Conservation (phyloP, 1,140 invertebrate genomes). For the Calephelis virginiensis region DNA sequence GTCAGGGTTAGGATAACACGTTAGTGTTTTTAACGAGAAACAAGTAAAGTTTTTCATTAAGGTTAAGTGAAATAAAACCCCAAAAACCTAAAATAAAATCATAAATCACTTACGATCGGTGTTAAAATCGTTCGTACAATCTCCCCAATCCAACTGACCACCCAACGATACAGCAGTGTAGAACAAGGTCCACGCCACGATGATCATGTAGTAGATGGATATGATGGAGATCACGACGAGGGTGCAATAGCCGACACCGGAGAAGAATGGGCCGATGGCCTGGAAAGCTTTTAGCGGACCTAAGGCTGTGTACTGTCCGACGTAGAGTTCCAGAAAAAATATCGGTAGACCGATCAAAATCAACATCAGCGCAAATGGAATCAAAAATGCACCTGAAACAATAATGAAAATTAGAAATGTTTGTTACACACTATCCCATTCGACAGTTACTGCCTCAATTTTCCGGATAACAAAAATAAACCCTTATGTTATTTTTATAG, state of each 20-base stretch:
- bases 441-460: too few species aligned
- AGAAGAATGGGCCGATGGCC: conserved; percentile 81
- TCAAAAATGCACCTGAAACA: conserved; percentile 86
- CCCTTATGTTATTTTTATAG: too few species aligned
- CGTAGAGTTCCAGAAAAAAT: conserved; percentile 83
- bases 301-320: conserved; percentile 82
- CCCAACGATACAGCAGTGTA: conserved; percentile 87
- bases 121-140: conserved; percentile 84
- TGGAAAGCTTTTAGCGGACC: conserved; percentile 81
- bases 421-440: too few species aligned
- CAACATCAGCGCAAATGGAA: conserved; percentile 89
- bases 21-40: too few species aligned
- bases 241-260: conserved; percentile 83
- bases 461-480: too few species aligned
- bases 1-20: too few species aligned
- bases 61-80: too few species aligned
- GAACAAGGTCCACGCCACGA: conserved; percentile 88
- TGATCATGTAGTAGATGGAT: conserved; percentile 91
- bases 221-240: conserved; percentile 88
- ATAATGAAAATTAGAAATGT: conserved; percentile 17
- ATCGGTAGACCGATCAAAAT: conserved; percentile 89
- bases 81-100: too few species aligned
- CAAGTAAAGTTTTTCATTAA: too few species aligned
- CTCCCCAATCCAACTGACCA: conserved; percentile 83
- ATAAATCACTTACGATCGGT: conserved; percentile 75